A percentile compares a stretch with the other conserved stretches of the same genome.
phyloP scores from a whole-genome alignment of 2,888 invertebrate genomes.

The Pemphredon lugubris region DNA sequence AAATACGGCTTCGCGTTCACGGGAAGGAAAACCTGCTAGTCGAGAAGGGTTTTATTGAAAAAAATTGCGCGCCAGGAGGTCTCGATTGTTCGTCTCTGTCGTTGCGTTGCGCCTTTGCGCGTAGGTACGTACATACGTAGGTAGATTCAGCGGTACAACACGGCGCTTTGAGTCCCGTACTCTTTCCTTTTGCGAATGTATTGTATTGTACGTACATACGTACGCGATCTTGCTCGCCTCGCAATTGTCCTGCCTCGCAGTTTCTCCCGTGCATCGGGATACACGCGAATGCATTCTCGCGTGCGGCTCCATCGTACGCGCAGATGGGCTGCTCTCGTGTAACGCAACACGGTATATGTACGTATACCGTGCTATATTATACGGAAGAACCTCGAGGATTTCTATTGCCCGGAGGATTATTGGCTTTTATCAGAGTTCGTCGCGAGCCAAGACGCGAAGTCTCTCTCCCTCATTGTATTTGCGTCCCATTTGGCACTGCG shows the following conservation, averaged over 20 bases:
- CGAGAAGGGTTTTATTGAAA: neutral
- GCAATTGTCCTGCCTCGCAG: neutral
- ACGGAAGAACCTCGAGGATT: conserved; percentile 47
- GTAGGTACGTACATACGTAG: too few species aligned
- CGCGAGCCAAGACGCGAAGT: conserved; percentile 70
- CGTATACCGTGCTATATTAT: conserved; percentile 8
- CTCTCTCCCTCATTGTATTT: conserved; percentile 68
- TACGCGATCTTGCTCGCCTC: neutral
- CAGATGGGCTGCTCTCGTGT: neutral
- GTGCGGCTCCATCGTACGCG: neutral
- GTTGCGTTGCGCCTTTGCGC: too few species aligned
- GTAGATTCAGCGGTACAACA: too few species aligned
- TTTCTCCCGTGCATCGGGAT: neutral
- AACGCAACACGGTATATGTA: neutral
- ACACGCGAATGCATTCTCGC: neutral
- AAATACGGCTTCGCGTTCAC: too few species aligned
- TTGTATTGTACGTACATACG: neutral
- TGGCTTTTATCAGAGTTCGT: conserved; percentile 74
- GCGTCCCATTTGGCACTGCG: conserved; percentile 75
- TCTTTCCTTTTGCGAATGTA: too few species aligned
- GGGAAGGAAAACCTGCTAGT: neutral
- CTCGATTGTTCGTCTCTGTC: neutral
- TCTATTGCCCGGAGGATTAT: conserved; percentile 73
- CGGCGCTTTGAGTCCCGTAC: too few species aligned
- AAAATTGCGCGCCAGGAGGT: neutral